These are phyloP conservation scores for Mormyrus lacerda DNA, from an alignment of 2,113 vertebrate species.

Conservation along the genomic window DNA sequence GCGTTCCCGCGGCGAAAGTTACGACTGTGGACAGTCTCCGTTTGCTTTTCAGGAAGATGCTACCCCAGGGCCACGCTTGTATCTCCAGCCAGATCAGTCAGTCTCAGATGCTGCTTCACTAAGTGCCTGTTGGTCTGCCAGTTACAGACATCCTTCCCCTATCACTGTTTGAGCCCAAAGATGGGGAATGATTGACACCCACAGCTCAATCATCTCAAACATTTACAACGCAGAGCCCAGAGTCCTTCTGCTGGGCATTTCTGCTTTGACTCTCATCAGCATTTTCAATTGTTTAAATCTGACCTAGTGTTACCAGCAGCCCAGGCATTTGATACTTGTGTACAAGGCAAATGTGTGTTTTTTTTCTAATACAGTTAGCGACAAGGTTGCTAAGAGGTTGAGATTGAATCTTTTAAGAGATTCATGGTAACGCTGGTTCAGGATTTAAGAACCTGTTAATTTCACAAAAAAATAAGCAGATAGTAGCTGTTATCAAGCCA, in stretches of 20 bases:
- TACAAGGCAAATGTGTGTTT: background rate
- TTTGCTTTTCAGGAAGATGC: background rate
- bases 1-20: background rate
- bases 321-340: background rate
- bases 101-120: slow-evolving; percentile 11
- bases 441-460: background rate
- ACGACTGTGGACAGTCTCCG: background rate
- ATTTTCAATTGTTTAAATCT: background rate
- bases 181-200: background rate
- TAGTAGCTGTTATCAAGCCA: background rate
- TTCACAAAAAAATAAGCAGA: background rate
- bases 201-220: background rate
- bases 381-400: background rate
- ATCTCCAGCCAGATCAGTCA: background rate
- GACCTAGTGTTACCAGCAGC: background rate
- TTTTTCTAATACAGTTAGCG: background rate
- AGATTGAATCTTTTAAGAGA: background rate
- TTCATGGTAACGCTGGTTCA: background rate
- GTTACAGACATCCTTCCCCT: background rate
- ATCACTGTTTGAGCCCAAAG: background rate
- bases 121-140: slow-evolving; percentile 20
- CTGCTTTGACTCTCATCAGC: background rate
- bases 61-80: background rate
- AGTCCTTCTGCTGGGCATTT: background rate
- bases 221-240: background rate